phyloP scores from a whole-genome alignment of 1,140 invertebrate genomes.

The Tetragonula clypearis region DNA sequence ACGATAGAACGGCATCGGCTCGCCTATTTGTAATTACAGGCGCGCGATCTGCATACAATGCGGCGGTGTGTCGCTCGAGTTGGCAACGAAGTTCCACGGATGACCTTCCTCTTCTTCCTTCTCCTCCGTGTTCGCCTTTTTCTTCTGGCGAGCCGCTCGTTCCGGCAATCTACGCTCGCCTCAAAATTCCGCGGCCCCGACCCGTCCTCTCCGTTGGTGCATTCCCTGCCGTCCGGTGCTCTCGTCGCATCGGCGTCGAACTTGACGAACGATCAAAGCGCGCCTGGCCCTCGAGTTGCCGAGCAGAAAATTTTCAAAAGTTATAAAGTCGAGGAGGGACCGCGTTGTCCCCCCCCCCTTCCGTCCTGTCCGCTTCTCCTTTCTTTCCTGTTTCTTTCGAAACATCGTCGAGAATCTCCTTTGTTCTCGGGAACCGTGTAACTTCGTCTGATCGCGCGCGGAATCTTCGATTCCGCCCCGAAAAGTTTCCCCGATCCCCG shows the following conservation, averaged over 20 bases:
- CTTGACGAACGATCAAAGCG: constrained; percentile 28
- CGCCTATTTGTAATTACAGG: constrained; percentile 67
- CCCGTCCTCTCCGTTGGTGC: neutral
- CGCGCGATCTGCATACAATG: constrained; percentile 73
- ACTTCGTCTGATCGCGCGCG: neutral
- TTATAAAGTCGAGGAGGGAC: neutral
- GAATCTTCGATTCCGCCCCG: neutral
- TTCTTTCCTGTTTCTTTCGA: neutral
- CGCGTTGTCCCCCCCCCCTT: too few relatives aligned
- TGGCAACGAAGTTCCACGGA: constrained; percentile 56
- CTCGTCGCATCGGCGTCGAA: constrained; percentile 22
- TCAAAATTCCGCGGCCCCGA: constrained; percentile 40
- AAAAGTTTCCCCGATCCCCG: neutral
- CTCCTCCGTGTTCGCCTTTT: constrained; percentile 43
- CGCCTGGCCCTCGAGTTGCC: neutral
- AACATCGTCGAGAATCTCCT: neutral
- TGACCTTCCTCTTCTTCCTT: constrained; percentile 57
- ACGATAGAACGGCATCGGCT: constrained; percentile 30
- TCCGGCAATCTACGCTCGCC: constrained; percentile 35
- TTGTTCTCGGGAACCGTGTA: constrained; percentile 17
- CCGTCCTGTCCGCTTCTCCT: neutral
- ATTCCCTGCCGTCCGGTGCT: constrained; percentile 26
- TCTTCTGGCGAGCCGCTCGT: constrained; percentile 44
- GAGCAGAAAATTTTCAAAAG: neutral
- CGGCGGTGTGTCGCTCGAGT: constrained; percentile 59